These are phyloP conservation scores for Caenorhabditis plicata DNA, from an alignment of 2,888 invertebrate species.

Conservation along the genomic window DNA sequence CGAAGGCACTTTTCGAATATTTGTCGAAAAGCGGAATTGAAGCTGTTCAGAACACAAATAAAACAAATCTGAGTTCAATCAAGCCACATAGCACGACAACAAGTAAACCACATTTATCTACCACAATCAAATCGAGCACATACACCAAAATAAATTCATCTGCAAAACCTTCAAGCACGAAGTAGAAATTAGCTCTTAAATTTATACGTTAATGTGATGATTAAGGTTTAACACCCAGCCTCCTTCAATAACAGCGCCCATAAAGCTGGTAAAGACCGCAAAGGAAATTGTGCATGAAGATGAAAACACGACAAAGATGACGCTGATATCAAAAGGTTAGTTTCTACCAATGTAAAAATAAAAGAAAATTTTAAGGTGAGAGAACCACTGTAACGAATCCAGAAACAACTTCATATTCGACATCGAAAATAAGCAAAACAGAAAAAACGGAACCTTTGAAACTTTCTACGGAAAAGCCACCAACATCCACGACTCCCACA, in stretches of 20 bases:
- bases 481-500: conserved; percentile 18
- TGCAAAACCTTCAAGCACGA: too few species aligned
- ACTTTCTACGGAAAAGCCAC: conserved; percentile 7
- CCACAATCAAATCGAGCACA: not conserved
- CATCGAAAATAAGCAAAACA: conserved; percentile 6
- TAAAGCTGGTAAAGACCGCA: too few species aligned
- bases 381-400: conserved; percentile 12
- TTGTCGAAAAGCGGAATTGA: conserved; percentile 32
- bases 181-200: too few species aligned
- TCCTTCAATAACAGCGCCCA: too few species aligned
- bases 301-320: conserved; percentile 19
- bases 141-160: conserved; percentile 3
- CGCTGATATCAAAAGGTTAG: conserved; percentile 8
- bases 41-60: conserved; percentile 3
- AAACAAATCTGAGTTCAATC: conserved; percentile 13
- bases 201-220: too few species aligned
- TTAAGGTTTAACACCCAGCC: too few species aligned
- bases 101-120: conserved; percentile 1
- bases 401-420: conserved; percentile 9
- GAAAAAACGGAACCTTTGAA: too few species aligned
- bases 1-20: conserved; percentile 49
- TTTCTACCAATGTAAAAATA: too few species aligned
- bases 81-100: conserved; percentile 15
- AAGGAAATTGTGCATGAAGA: too few species aligned
- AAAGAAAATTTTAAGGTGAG: too few species aligned